phyloP scores from a whole-genome alignment of 2,797 vertebrate species.

The Caiman crocodilus region DNA sequence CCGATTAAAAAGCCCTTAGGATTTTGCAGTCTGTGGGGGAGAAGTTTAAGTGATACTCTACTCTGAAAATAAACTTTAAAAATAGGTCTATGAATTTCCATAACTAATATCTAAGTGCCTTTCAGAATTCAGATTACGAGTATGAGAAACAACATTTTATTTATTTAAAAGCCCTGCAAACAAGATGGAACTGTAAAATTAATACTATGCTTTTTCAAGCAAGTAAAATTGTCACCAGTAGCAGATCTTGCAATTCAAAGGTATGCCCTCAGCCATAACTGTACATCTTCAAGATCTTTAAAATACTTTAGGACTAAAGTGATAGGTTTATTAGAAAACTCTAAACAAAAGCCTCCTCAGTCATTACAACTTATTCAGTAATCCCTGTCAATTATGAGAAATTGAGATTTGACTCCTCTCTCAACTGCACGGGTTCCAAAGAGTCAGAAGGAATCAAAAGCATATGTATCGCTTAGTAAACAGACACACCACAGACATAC shows the following conservation, averaged over 20 bases:
- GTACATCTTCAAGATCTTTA: neutral
- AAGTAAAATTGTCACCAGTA: fast-evolving
- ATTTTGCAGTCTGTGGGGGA: neutral
- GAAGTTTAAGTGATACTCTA: neutral
- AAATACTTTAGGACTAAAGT: neutral
- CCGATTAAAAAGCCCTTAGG: neutral
- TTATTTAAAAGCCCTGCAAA: neutral
- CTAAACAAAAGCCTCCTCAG: neutral
- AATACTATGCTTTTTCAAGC: neutral
- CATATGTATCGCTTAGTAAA: neutral
- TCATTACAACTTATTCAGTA: neutral
- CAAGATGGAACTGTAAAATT: neutral
- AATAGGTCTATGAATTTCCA: fast-evolving
- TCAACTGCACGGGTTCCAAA: neutral
- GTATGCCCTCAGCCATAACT: neutral
- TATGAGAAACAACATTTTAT: neutral
- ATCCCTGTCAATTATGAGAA: neutral
- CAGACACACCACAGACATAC: neutral
- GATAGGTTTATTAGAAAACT: neutral
- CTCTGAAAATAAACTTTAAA: neutral
- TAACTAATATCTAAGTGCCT: neutral
- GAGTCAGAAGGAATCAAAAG: neutral
- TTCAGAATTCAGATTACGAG: neutral
- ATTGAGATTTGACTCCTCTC: neutral
- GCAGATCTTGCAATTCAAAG: neutral